Percentiles rank a stretch among this genome's conserved stretches.
phyloP scores from a whole-genome alignment of 2,888 invertebrate species.

The Tricholauxania praeusta region DNA sequence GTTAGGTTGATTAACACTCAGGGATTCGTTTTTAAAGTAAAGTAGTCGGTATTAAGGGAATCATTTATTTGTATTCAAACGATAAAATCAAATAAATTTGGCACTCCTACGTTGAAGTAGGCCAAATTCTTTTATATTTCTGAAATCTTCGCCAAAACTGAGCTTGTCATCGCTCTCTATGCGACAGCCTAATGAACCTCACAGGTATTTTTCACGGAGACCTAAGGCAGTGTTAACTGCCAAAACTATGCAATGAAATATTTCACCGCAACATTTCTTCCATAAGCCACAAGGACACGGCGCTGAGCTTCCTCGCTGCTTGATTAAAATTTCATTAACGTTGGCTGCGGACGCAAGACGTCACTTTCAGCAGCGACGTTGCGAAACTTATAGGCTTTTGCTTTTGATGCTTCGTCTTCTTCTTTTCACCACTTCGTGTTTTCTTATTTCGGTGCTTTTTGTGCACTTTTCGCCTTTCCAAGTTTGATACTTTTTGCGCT shows the following conservation, averaged over 20 bases:
- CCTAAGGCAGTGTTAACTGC: conserved; percentile 11
- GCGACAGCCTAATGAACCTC: conserved; percentile 35
- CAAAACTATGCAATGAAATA: conserved; percentile 35
- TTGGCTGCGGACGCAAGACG: background rate
- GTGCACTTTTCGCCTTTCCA: background rate
- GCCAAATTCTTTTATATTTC: background rate
- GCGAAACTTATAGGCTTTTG: background rate
- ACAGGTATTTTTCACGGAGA: conserved; percentile 28
- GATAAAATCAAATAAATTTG: background rate
- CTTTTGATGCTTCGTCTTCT: too few relatives aligned
- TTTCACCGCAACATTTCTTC: conserved; percentile 4
- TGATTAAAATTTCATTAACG: conserved; percentile 40
- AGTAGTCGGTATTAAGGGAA: background rate
- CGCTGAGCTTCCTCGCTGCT: conserved; percentile 7
- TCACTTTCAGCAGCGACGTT: background rate
- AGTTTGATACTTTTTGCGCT: conserved; percentile 53
- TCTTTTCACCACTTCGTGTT: too few relatives aligned
- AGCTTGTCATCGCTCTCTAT: background rate
- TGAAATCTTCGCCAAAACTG: background rate
- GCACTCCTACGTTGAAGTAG: background rate
- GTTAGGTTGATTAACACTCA: background rate
- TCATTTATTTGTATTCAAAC: background rate
- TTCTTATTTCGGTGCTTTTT: too few relatives aligned
- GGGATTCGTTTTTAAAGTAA: background rate
- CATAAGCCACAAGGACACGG: conserved; percentile 4